Base-by-base conservation (phyloP, 2,113 vertebrate species). In the Tyto alba region DNA sequence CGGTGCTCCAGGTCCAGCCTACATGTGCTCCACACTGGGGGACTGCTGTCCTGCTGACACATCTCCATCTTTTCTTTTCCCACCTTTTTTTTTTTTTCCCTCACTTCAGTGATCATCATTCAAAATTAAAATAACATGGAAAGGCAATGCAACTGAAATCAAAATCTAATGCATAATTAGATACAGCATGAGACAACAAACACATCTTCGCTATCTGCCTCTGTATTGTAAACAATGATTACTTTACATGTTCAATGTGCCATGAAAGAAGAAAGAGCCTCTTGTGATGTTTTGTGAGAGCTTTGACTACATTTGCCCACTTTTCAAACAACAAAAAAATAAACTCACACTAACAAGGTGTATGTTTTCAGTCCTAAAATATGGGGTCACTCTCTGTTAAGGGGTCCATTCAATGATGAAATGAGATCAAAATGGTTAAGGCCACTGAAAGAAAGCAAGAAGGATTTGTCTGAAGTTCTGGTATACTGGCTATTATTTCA, bases 261-360 rank as follows among this genome's bases (percentile, higher is more conserved):
- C 95, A 95, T 93, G 86, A 96, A 95, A 95, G 95, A 95, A 92
- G 86, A 94, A 96, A 93, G 92, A 95, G 84, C 95, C 94, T 96
- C 93, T 97, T 97, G 90, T 97, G 96, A 97, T 95, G 96, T 96
- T 95, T 96, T 95, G 84, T 96, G 92, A 92, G 92, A 93, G 97
- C 95, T 97, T 97, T 97, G 95, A 95, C 91, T 96, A 91, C 94
- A 96, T 97, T 97, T 97, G 95, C 96, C 96, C 93, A 97, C 96
- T 95, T 97, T 96, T 96, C 91, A 95, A 96, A 96, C 94, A 96
- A 97, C 94, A 97, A 96, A 96, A 97, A 97, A 97, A 97, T 97
- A 97, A 96, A 97, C 97, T 96, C 95, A 94, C 94, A 97, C 94
- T 97, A 97, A 97, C 96, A 96, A 97, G 92, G 96, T 97, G 95